Percentiles rank a stretch among this genome's conserved stretches.
Conservation (phyloP, 2,888 invertebrate species). For the Agrilus biguttatus region DNA sequence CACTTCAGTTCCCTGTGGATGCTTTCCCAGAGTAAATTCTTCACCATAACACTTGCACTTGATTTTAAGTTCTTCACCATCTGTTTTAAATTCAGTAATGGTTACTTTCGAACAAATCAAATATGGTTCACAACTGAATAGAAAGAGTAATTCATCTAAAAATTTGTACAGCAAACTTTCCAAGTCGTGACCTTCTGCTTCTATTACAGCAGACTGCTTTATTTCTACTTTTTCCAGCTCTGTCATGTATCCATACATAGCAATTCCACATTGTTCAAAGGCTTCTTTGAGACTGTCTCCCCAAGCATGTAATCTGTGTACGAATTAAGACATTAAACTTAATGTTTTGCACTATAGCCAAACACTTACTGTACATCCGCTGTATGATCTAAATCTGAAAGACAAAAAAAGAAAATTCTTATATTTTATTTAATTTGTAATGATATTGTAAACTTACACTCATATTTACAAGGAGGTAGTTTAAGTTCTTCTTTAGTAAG, state of each 20-base stretch:
- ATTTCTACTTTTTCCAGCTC: slow-evolving; percentile 75
- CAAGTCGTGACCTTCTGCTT: slow-evolving; percentile 81
- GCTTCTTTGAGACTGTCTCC: slow-evolving; percentile 75
- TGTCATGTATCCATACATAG: slow-evolving; percentile 98
- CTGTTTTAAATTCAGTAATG: slow-evolving; percentile 71
- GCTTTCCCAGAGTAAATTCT: slow-evolving; percentile 80
- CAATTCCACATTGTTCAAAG: slow-evolving; percentile 87
- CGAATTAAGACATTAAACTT: slow-evolving; percentile 1
- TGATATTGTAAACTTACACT: slow-evolving; percentile 46
- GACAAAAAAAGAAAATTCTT: slow-evolving; percentile 5
- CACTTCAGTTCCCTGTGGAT: slow-evolving; percentile 95
- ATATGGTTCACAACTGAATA: slow-evolving; percentile 85
- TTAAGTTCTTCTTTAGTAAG: slow-evolving; percentile 47
- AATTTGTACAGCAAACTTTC: slow-evolving; percentile 81
- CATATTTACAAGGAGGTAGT: slow-evolving; percentile 58
- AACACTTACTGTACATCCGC: slow-evolving; percentile 94
- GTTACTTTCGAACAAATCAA: slow-evolving; percentile 76
- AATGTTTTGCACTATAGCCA: slow-evolving; percentile 1
- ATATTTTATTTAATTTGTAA: background rate
- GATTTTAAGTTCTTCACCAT: slow-evolving; percentile 60
- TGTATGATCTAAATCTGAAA: slow-evolving; percentile 88
- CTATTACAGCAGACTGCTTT: slow-evolving; percentile 61
- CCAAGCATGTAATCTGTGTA: slow-evolving; percentile 75
- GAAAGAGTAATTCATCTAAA: slow-evolving; percentile 83
- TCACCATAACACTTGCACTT: slow-evolving; percentile 81